phyloP scores from a whole-genome alignment of 2,113 vertebrate species.

The Edolisoma coerulescens region DNA sequence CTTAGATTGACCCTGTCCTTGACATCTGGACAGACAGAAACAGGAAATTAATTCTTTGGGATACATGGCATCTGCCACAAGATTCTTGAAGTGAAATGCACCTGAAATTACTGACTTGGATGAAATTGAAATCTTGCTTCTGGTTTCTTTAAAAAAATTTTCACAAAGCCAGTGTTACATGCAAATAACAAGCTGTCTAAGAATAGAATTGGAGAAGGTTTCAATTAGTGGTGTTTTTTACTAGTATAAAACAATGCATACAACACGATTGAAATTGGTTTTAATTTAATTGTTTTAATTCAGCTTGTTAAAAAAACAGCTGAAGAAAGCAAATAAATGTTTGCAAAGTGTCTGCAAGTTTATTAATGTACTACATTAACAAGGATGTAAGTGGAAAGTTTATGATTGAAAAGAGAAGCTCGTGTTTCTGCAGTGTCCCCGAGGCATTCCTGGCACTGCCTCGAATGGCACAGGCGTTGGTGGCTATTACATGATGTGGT shows the following conservation, averaged over 20 bases:
- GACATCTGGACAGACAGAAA: neutral
- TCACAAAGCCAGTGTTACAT: neutral
- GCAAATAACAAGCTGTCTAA: neutral
- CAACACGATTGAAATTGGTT: neutral
- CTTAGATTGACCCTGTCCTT: neutral
- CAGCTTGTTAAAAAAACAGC: neutral
- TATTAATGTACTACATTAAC: neutral
- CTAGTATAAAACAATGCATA: neutral
- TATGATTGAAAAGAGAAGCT: neutral
- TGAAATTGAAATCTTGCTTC: neutral
- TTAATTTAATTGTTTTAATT: neutral
- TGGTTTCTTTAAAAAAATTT: neutral
- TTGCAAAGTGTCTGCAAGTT: neutral
- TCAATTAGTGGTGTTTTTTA: neutral
- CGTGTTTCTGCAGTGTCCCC: neutral
- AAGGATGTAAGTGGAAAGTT: neutral
- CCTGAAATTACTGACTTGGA: neutral
- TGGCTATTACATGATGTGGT: neutral
- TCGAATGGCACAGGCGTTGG: neutral
- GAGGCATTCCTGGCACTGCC: neutral
- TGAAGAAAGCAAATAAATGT: neutral
- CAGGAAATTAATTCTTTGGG: neutral
- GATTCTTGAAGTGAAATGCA: neutral
- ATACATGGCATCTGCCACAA: neutral
- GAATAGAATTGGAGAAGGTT: neutral